Conservation (phyloP, 2,888 invertebrate species). For the Melikaiella ostensackeni region DNA sequence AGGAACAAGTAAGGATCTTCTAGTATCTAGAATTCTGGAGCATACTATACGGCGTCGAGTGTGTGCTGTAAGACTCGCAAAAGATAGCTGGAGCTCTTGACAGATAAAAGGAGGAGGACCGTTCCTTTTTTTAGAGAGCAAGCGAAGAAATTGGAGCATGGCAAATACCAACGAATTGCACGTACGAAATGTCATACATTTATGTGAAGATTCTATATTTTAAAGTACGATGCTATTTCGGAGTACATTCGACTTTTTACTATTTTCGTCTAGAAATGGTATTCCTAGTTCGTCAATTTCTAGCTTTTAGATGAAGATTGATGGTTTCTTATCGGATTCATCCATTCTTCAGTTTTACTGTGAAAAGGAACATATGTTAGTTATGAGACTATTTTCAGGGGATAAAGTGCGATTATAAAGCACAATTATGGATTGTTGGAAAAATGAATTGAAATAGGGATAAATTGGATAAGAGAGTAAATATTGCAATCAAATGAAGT, state of each 20-base stretch:
- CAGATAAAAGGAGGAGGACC: constrained; percentile 67
- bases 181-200: constrained; percentile 42
- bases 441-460: not conserved
- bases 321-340: too few species aligned
- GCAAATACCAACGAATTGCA: constrained; percentile 51
- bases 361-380: too few species aligned
- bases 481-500: too few species aligned
- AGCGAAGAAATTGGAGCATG: constrained; percentile 72
- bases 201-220: not conserved
- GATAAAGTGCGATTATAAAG: too few species aligned
- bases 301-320: too few species aligned
- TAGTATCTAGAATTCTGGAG: constrained; percentile 75
- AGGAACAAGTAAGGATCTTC: constrained; percentile 61
- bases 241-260: not conserved
- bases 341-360: too few species aligned
- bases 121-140: constrained; percentile 69
- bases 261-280: not conserved
- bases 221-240: not conserved
- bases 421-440: not conserved
- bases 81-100: constrained; percentile 73
- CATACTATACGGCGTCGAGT: constrained; percentile 66
- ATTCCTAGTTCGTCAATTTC: not conserved
- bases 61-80: constrained; percentile 70
- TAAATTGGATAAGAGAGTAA: not conserved
- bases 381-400: too few species aligned